Conservation (phyloP, 2,113 vertebrate species). For the Cyprinodon brontotheroides region DNA sequence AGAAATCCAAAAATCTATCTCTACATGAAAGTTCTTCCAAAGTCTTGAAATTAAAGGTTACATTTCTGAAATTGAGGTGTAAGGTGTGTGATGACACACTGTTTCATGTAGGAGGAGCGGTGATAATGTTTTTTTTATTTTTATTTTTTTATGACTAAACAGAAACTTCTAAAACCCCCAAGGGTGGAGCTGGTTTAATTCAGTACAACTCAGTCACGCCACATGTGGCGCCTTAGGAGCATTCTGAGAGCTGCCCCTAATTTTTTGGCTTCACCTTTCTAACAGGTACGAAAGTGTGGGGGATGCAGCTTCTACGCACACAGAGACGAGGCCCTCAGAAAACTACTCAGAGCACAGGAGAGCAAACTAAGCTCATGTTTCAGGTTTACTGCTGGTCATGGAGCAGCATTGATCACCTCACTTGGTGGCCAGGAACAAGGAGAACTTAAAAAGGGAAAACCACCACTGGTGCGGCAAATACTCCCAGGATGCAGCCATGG, state of each 20-base stretch:
- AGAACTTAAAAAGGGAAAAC: constrained; percentile 30
- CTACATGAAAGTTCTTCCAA: not conserved
- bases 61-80: not conserved
- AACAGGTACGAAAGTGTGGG: constrained; percentile 2
- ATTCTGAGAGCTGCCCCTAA: not conserved
- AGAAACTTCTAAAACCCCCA: constrained; percentile 7
- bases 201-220: not conserved
- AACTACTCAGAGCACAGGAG: constrained; percentile 14
- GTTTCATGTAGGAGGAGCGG: not conserved
- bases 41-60: not conserved
- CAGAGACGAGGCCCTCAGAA: constrained; percentile 3
- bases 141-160: not conserved
- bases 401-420: constrained; percentile 37
- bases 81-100: not conserved
- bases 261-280: not conserved
- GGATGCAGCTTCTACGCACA: constrained; percentile 13
- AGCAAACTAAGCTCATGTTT: constrained; percentile 41
- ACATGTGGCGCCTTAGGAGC: not conserved
- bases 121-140: not conserved
- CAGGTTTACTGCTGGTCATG: constrained; percentile 35
- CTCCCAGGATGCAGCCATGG: not conserved
- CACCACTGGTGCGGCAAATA: constrained; percentile 26
- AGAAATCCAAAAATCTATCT: too few species aligned
- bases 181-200: constrained; percentile 1
- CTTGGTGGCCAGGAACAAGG: constrained; percentile 14